Evolutionary conservation across 2,113 vertebrate species (phyloP).

Genomic region (Hippolais icterina): DNA sequence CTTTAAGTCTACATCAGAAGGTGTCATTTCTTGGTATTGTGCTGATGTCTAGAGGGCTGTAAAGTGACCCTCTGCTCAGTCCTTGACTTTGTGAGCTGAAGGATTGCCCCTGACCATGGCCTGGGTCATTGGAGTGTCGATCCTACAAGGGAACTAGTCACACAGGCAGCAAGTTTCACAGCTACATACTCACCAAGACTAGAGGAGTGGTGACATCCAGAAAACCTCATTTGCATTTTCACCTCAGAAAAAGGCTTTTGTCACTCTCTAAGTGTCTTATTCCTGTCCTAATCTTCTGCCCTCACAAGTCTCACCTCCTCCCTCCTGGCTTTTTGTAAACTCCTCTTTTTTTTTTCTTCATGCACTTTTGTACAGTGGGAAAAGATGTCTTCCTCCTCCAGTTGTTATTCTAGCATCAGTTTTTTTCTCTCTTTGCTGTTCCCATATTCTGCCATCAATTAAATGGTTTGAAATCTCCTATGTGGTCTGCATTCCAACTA

Average conservation of each 20-base stretch:
- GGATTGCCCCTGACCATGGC: neutral
- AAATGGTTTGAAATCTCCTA: neutral
- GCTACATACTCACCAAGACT: neutral
- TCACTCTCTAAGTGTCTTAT: neutral
- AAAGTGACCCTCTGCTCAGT: neutral
- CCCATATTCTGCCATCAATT: neutral
- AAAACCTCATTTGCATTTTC: neutral
- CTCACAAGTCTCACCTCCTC: neutral
- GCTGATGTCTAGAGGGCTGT: neutral
- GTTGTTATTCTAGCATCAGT: neutral
- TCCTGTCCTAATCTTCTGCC: neutral
- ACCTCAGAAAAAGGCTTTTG: neutral
- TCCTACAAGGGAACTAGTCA: neutral
- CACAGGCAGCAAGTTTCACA: neutral
- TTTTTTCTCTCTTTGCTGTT: neutral
- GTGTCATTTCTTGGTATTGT: neutral
- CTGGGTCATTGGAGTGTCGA: rapidly evolving
- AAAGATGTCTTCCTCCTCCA: neutral
- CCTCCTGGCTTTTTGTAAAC: neutral
- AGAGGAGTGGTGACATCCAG: neutral
- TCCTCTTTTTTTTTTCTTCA: neutral
- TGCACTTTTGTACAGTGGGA: neutral
- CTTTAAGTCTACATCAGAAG: neutral
- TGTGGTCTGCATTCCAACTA: neutral
- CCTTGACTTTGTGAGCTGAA: neutral